phyloP scores from a whole-genome alignment of 2,888 invertebrate species.

The Vandiemenella viatica region DNA sequence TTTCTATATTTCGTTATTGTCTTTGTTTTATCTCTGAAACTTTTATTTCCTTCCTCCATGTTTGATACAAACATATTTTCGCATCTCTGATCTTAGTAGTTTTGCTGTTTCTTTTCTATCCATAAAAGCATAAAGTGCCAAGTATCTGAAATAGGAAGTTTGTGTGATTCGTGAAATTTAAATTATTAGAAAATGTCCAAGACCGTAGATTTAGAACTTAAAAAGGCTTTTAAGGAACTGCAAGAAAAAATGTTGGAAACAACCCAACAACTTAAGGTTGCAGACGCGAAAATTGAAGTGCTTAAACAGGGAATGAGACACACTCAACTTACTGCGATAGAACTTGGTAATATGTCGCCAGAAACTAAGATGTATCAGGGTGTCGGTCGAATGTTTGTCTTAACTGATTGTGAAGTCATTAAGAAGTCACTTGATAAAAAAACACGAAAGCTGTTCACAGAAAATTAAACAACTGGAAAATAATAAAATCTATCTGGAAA shows the following conservation, averaged over 20 bases:
- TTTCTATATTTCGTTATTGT: too few species aligned
- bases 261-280: constrained; percentile 59
- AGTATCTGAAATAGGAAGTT: too few species aligned
- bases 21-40: too few species aligned
- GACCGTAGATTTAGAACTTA: constrained; percentile 41
- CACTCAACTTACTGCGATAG: constrained; percentile 53
- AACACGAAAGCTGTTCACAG: constrained; percentile 38
- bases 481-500: constrained; percentile 65
- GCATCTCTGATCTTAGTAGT: too few species aligned
- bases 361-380: constrained; percentile 62
- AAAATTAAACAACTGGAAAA: constrained; percentile 55
- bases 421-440: constrained; percentile 43
- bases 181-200: constrained; percentile 29
- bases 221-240: constrained; percentile 64
- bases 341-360: constrained; percentile 37
- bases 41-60: too few species aligned
- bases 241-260: constrained; percentile 71
- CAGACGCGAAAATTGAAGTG: constrained; percentile 61
- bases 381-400: constrained; percentile 71
- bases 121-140: too few species aligned
- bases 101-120: too few species aligned
- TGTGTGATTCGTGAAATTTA: too few species aligned
- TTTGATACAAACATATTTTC: too few species aligned
- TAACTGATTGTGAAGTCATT: constrained; percentile 48
- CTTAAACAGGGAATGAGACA: constrained; percentile 51